A percentile compares a stretch with the other conserved stretches of the same genome.
Conservation (phyloP, 1,140 invertebrate genomes). For the Drosophila repletoides region DNA sequence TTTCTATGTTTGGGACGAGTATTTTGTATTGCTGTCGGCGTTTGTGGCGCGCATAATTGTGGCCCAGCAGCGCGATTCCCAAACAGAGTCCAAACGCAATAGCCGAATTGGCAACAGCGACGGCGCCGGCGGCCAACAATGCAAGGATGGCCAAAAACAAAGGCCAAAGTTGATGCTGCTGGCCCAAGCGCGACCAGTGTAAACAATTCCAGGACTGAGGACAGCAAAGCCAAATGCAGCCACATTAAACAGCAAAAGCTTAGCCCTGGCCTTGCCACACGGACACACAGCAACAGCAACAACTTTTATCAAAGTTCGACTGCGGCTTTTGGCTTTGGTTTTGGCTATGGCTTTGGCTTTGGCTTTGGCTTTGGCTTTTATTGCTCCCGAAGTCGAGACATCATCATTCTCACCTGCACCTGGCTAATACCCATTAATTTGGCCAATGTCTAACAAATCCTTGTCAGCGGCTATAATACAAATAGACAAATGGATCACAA, state of each 20-base stretch:
- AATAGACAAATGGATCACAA: neutral
- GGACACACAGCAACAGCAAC: conserved; percentile 6
- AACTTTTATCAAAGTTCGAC: conserved; percentile 32
- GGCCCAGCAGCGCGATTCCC: conserved; percentile 39
- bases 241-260: conserved; percentile 56
- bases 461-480: neutral
- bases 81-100: conserved; percentile 48
- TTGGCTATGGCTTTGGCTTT: conserved; percentile 21
- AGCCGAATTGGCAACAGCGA: conserved; percentile 58
- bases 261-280: conserved; percentile 17
- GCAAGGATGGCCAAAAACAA: conserved; percentile 65
- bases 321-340: conserved; percentile 33
- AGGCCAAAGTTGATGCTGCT: conserved; percentile 60
- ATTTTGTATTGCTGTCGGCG: conserved; percentile 47
- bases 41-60: conserved; percentile 72
- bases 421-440: conserved; percentile 43
- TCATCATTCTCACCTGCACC: conserved; percentile 55
- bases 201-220: conserved; percentile 66
- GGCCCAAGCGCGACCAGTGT: conserved; percentile 44
- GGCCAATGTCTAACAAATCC: neutral
- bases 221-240: conserved; percentile 49
- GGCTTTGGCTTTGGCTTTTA: conserved; percentile 3
- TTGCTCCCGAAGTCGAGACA: conserved; percentile 8
- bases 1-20: no score
- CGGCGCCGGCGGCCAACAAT: conserved; percentile 42